Conservation (phyloP, 2,888 invertebrate genomes). For the Schizaphis graminum region DNA sequence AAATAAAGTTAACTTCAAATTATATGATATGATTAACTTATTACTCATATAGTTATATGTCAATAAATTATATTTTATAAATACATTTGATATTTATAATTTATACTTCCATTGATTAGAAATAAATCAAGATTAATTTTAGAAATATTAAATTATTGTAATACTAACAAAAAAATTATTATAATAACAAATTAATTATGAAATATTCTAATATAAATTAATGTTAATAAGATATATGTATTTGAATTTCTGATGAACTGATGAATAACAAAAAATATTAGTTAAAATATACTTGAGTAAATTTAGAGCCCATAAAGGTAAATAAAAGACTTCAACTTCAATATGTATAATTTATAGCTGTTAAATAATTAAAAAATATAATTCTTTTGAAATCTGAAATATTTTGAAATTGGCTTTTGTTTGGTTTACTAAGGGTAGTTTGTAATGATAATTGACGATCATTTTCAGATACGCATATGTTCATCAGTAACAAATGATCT, state of each 20-base stretch:
- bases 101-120: neutral
- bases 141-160: neutral
- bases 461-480: conserved; percentile 24
- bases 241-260: neutral
- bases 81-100: neutral
- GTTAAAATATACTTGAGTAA: neutral
- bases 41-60: neutral
- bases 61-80: neutral
- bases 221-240: neutral
- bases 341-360: conserved; percentile 28
- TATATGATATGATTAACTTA: neutral
- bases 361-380: conserved; percentile 42
- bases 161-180: neutral
- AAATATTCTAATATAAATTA: neutral
- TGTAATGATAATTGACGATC: neutral
- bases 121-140: neutral
- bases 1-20: neutral
- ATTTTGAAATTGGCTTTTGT: neutral
- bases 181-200: neutral
- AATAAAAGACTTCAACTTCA: neutral
- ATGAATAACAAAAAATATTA: neutral
- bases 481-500: conserved; percentile 45
- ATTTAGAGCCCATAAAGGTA: neutral
- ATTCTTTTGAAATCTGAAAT: conserved; percentile 13
- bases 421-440: conserved; percentile 14